These are phyloP conservation scores for Cotesia chilonis DNA, from an alignment of 1,140 invertebrate genomes.

Conservation along the genomic window DNA sequence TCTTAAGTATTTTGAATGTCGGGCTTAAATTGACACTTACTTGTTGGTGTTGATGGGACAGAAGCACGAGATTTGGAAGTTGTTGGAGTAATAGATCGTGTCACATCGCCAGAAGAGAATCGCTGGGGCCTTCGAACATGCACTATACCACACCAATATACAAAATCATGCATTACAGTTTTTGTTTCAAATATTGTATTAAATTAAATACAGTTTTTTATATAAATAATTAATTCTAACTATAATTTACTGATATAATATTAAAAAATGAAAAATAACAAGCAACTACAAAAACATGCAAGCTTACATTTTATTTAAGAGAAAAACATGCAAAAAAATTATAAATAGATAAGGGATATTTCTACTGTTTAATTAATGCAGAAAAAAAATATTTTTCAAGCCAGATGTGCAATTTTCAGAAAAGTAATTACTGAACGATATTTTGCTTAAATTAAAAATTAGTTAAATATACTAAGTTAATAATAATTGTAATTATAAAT, in stretches of 20 bases:
- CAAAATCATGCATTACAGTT: conserved; percentile 44
- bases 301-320: conserved; percentile 36
- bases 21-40: conserved; percentile 50
- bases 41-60: conserved; percentile 50
- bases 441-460: too few relatives aligned
- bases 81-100: conserved; percentile 45
- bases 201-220: background rate
- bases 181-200: background rate
- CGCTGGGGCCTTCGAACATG: conserved; percentile 56
- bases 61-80: conserved; percentile 48
- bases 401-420: background rate
- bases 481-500: too few relatives aligned
- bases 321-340: conserved; percentile 23
- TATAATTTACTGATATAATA: background rate
- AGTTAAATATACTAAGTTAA: too few relatives aligned
- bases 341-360: conserved; percentile 1
- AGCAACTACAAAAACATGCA: conserved; percentile 31
- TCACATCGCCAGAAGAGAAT: conserved; percentile 47
- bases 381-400: background rate
- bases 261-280: conserved; percentile 4
- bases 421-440: too few relatives aligned
- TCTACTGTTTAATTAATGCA: conserved; percentile 12
- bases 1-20: conserved; percentile 7
- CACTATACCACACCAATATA: conserved; percentile 58
- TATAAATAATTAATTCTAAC: background rate